Percentiles rank a stretch among this genome's conserved stretches.
These are phyloP conservation scores for Mohoua ochrocephala DNA, from an alignment of 2,113 vertebrate species.

Conservation along the genomic window DNA sequence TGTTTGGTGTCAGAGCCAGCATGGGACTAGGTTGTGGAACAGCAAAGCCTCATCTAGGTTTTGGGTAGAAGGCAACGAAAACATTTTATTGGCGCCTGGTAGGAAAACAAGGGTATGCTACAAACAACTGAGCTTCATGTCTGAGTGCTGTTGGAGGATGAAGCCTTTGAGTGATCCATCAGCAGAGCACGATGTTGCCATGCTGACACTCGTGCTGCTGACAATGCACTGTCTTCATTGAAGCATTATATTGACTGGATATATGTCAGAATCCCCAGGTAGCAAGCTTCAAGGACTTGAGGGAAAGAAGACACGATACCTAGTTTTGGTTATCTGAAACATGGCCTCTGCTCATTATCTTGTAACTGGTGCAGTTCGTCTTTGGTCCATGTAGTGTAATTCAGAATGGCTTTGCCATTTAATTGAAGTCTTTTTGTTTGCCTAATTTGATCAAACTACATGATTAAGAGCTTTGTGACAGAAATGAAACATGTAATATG, in stretches of 20 bases:
- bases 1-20: neutral
- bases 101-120: neutral
- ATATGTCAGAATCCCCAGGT: neutral
- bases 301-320: neutral
- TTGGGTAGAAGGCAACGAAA: neutral
- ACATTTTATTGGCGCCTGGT: neutral
- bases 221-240: conserved; percentile 53
- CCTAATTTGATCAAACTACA: neutral
- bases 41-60: neutral
- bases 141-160: conserved; percentile 75
- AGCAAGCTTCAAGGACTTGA: neutral
- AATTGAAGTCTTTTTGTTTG: neutral
- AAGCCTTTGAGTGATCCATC: conserved; percentile 78
- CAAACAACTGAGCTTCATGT: neutral
- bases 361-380: neutral
- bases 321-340: neutral
- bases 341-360: neutral
- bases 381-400: neutral
- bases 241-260: neutral
- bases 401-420: neutral
- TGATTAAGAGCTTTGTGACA: neutral
- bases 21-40: neutral
- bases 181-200: conserved; percentile 62
- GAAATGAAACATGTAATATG: neutral
- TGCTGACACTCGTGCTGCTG: conserved; percentile 73